Evolutionary conservation across 2,113 vertebrate species (phyloP), one percentile per base, ranked within the genome.

Genomic region (Dipodomys stephensi): DNA sequence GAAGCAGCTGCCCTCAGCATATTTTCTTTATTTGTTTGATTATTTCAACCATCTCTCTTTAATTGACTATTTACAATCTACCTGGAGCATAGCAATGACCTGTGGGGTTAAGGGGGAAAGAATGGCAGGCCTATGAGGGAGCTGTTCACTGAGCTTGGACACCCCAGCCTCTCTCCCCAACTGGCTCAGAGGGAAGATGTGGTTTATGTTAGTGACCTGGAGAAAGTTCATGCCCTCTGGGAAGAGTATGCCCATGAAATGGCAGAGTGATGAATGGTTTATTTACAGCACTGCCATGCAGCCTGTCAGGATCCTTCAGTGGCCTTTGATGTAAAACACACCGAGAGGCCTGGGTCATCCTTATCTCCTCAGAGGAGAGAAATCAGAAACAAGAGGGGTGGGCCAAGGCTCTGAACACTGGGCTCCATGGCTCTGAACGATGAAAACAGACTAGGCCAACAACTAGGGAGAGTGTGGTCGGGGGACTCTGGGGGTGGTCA

Each of bases 261-360:
- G 97, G 98, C 98, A 98, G 96, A 65, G 97, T 98, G 98, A 99
- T 98, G 98, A 98, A 99, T 99, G 98, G 98, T 98, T 98, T 99
- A 98, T 98, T 98, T 98, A 98, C 98, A 98, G 96, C 98, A 96
- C 96, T 97, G 98, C 98, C 98, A 98, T 98, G 97, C 97, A 98
- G 97, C 95, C 97, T 98, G 98, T 98, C 98, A 98, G 97, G 97
- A 97, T 96, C 98, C 97, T 97, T 97, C 98, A 97, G 96, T 94
- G 97, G 97, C 95, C 98, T 98, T 98, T 98, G 98, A 99, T 98
- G 98, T 98, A 98, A 98, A 98, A 98, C 98, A 99, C 97, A 98
- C 98, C 88, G 39, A 97, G 98, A 97, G 97, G 97, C 97, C 96
- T 97, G 84, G 95, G 98, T 98, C 93, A 44, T 97, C 98, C 97